These are phyloP conservation scores for Ormia ochracea DNA, from an alignment of 2,888 invertebrate species.

Conservation along the genomic window DNA sequence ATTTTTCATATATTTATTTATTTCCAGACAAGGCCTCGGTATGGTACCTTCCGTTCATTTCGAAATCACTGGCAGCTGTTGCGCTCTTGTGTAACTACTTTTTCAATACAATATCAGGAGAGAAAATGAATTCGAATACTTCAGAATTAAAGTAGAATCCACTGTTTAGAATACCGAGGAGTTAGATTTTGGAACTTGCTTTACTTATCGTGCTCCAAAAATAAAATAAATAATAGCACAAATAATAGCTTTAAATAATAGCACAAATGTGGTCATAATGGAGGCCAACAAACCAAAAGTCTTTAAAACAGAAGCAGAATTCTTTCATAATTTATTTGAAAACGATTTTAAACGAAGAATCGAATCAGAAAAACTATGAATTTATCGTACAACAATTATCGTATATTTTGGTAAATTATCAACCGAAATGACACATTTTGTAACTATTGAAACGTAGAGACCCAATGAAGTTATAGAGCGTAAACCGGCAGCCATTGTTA, in stretches of 20 bases:
- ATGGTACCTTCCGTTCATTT: constrained; percentile 14
- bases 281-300: constrained; percentile 91
- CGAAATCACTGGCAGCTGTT: constrained; percentile 2
- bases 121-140: background rate
- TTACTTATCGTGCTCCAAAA: constrained; percentile 15
- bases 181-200: constrained; percentile 23
- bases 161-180: background rate
- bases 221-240: no score
- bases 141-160: background rate
- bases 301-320: constrained; percentile 78
- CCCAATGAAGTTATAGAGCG: constrained; percentile 90
- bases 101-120: constrained; percentile 19
- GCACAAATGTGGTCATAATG: constrained; percentile 79
- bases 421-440: constrained; percentile 78
- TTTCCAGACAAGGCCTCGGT: no score
- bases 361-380: constrained; percentile 25
- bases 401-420: constrained; percentile 37
- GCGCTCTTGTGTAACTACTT: constrained; percentile 31
- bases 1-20: no score
- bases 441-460: constrained; percentile 89
- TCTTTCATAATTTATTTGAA: background rate
- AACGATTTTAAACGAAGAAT: constrained; percentile 31
- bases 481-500: constrained; percentile 88
- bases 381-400: background rate
- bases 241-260: background rate